Base-by-base conservation (phyloP, 1,140 invertebrate genomes). In the Lordiphosa clarofinis region DNA sequence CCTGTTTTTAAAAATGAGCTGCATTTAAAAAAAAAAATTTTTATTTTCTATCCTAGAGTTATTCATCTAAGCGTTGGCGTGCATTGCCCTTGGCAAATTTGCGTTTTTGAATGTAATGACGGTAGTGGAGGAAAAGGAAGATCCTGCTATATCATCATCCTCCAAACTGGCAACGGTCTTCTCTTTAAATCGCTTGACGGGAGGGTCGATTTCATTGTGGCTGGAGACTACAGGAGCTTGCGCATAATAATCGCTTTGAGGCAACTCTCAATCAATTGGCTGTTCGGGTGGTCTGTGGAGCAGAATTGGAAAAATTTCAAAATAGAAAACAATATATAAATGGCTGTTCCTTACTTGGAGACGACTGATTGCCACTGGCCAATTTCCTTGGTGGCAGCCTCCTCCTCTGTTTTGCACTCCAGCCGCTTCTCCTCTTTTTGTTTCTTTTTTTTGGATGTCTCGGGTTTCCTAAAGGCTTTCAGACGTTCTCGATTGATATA, bases 311-410 rank as follows among this genome's bases (percentile, higher is more conserved):
- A 65, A 67, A 39, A 19, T 13, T 31, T 31, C 28, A 13, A 13
- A 33, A 2, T 28, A 10, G 40, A 15, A 36, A 3, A 19, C 24
- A 38, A 1, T 21, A 11, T 11, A 21, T 12, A 43, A 31, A 10
- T 11, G 11, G 4, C 19, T 10, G 21, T 33, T 7, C 12, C 75
- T 87, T 90, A 92, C 92, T 82, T 89, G 47, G 86, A 79, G 71
- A 90, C 88, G 12, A 94, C 91, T 4, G 90, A 90, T 67, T 91
- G 90, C 93, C 93, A 94, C 35, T 90, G 84, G 6, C 93, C 93
- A 75, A 94, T 94, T 12, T 93, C 92, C 67, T 92, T 90, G 3
- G 90, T 90, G 72, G 90, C 90, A 57, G 89, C 90, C 66, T 89
- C 90, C 67, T 66, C 91, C 89, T 65, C 90, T 44, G 71, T 89